Conservation (phyloP, 1,140 invertebrate genomes). For the Bathynomus jamesi region DNA sequence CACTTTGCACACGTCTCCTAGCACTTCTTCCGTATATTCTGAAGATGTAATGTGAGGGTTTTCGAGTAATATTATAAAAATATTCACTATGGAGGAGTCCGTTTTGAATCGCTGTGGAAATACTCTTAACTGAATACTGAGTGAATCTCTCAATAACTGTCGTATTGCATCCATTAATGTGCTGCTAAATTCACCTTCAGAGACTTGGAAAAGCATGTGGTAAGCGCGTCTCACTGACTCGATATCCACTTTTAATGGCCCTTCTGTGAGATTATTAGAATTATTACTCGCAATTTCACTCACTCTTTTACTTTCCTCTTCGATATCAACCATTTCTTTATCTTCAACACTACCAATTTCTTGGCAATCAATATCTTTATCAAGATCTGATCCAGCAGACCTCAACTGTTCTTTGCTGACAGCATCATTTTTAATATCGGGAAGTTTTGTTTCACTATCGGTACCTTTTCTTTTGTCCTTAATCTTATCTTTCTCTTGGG, state of each 20-base stretch:
- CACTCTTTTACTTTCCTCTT: conserved; percentile 7
- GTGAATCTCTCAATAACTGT: conserved; percentile 62
- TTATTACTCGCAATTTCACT: not conserved
- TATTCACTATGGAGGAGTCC: conserved; percentile 54
- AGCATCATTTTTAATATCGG: conserved; percentile 39
- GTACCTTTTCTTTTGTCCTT: conserved; percentile 45
- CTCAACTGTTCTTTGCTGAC: conserved; percentile 60
- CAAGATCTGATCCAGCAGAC: conserved; percentile 64
- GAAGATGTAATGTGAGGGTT: conserved; percentile 68
- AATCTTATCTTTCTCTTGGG: conserved; percentile 5
- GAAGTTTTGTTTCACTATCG: conserved; percentile 43
- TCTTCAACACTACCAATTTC: conserved; percentile 37
- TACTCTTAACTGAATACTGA: conserved; percentile 59
- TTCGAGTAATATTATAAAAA: conserved; percentile 80
- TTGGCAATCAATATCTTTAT: conserved; percentile 70
- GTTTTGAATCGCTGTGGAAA: conserved; percentile 42
- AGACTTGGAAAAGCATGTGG: conserved; percentile 50
- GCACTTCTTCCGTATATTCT: conserved; percentile 72
- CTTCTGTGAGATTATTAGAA: not conserved
- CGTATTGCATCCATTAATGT: conserved; percentile 71
- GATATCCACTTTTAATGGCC: conserved; percentile 46
- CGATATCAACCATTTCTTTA: not conserved
- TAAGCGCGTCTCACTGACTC: conserved; percentile 56
- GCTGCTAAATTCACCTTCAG: conserved; percentile 53
- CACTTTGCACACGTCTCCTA: conserved; percentile 72